Evolutionary conservation across 2,113 vertebrate genomes (phyloP).

Genomic region (Pomatostomus ruficeps): DNA sequence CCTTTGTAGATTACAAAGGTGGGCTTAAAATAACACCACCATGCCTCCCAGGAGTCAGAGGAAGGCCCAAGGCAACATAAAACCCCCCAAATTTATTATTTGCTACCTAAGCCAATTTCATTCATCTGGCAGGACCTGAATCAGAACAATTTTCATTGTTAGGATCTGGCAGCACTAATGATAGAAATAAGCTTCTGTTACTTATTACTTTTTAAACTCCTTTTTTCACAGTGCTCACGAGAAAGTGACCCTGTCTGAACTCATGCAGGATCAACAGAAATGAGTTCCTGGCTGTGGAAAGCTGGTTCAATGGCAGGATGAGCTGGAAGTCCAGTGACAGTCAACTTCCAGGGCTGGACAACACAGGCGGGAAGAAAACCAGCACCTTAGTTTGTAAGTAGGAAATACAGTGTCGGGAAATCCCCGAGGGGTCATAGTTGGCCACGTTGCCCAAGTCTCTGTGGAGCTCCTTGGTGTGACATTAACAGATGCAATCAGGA

Average conservation of each 20-base stretch:
- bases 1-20: not conserved
- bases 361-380: not conserved
- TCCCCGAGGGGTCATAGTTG: fast-evolving
- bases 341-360: not conserved
- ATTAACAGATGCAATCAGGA: not conserved
- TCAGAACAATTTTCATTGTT: not conserved
- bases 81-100: not conserved
- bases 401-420: not conserved
- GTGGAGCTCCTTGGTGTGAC: not conserved
- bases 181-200: not conserved
- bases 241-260: not conserved
- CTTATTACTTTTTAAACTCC: not conserved
- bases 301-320: not conserved
- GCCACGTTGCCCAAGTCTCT: not conserved
- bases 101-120: not conserved
- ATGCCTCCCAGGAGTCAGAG: not conserved
- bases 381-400: not conserved
- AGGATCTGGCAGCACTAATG: not conserved
- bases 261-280: not conserved
- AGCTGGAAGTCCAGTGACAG: not conserved
- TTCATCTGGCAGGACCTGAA: not conserved
- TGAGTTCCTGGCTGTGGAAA: not conserved
- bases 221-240: not conserved
- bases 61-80: not conserved
- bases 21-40: not conserved